Evolutionary conservation across 2,797 vertebrate species (phyloP), one percentile per base, ranked within the genome.

Genomic region (Setipinna tenuifilis): DNA sequence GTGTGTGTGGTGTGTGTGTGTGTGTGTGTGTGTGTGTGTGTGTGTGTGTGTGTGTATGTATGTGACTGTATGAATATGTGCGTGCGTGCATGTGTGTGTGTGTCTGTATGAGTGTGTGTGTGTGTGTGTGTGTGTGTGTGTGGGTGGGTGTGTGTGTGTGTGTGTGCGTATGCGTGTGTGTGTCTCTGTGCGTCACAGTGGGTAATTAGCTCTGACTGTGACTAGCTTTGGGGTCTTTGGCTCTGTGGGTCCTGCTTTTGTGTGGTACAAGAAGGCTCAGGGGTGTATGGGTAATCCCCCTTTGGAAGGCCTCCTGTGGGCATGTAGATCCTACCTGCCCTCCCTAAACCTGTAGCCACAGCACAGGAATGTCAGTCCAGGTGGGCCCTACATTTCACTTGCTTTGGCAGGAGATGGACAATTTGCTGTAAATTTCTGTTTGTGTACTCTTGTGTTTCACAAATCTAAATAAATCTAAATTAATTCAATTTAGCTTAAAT

Each of bases 211-310:
- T 54, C 89, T 86, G 89, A 86, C 65, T 81, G 81, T 90, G 89
- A 91, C 91, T 88, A 91, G 91, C 35, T 78, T 78, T 44, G 17
- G 71, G 71, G 71, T 78, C 68, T 75, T 31, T 44, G 28, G 16
- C 71, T 78, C 71, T 93, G 86, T 85, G 89, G 92, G 91, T 92
- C 93, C 91, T 89, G 92, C 89, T 88, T 95, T 94, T 95, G 94
- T 96, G 81, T 93, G 91, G 92, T 86, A 92, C 92, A 94, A 94
- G 14, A 14, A 93, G 94, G 92, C 85, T 89, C 92, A 91, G 93
- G 93, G 62, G 84, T 92, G 94, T 94, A 92, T 91, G 90, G 88
- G 91, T 95, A 96, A 95, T 95, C 94, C 93, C 88, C 90, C 93
- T 91, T 91, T 90, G 91, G 90, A 90, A 85, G 88, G 75, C 83